Base-by-base conservation (phyloP, 2,113 vertebrate species). In the Callorhinus ursinus region DNA sequence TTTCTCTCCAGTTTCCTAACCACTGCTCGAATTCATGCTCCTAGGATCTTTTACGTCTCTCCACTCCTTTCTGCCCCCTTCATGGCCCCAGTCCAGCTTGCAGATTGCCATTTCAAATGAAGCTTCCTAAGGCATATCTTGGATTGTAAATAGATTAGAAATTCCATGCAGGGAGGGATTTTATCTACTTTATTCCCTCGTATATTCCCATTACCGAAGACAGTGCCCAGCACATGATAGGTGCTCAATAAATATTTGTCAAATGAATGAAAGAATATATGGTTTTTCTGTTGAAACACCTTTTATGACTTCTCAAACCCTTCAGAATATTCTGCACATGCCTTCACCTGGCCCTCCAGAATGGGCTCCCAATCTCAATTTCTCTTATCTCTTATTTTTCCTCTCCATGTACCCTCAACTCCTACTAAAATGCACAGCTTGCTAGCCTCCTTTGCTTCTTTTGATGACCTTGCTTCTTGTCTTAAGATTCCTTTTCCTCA, bases 311-410 rank as follows among this genome's bases (percentile, higher is more conserved):
- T 93, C 42, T 80, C 16, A 83, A 94, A 84, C 28, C 18, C 16
- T 42, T 93, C 33, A 80, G 31, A 80, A 57, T 93, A 67, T 57
- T 79, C 85, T 87, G 15, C 57, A 90, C 7, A 90, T 24, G 94
- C 4, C 19, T 95, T 91, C 5, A 95, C 1, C 7, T 84, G 26
- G 6, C 26, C 57, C 3, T 90, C n/a, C 13, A 94, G 16, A 31
- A 85, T 16, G 87, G 63, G 7, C 4, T 11, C 33, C 18, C 69
- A 74, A 59, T 53, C 53, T 95, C 59, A 76, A 7, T 51, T 95
- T 86, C 28, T 42, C n/a, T 74, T 67, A 31, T 33, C 92, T 92
- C 36, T 87, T 85, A 72, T 72, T 90, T 96, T 96, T 33, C 42
- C 12, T 93, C 63, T 89, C 42, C 26, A 46, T 26, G 2, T 2